Evolutionary conservation across 2,113 vertebrate species (phyloP), one percentile per base, ranked within the genome.

Genomic region (Pseudorectes ferrugineus): DNA sequence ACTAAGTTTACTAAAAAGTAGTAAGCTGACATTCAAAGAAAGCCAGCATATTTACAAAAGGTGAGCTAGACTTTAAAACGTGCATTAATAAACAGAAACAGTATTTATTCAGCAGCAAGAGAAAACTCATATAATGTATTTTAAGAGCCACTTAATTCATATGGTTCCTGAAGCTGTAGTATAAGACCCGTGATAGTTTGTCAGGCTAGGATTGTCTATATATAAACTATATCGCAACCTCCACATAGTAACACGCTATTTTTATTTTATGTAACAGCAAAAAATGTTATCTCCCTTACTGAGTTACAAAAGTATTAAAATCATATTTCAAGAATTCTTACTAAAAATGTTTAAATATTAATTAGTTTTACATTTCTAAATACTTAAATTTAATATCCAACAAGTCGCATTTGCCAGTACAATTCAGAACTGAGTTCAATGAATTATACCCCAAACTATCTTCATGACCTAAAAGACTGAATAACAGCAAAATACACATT

Each of bases 201-300:
- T 95, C 91, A 88, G 91, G 62, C 93, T 91, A 55, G 88, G 88
- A 86, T 51, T 95, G 88, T 97, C 97, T 97, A 97, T 94, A 97
- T 96, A 96, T 97, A 98, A 97, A 97, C 95, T 94, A 59, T 91
- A 97, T 95, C 49, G 12, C 94, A 97, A 93, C 87, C 85, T 91
- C 79, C 92, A 97, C 96, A 97, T 95, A 96, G 95, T 85, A 95
- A 95, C 89, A 87, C 46, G 81, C 95, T 97, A 96, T 95, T 97
- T 97, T 97, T 98, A 92, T 96, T 97, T 98, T 94, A 90, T 81
- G 43, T 90, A 93, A 96, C 74, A 94, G 91, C 59, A 95, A 96
- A 89, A 98, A 96, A 94, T 76, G 77, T 89, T 46, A 68, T 63
- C 63, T 92, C 80, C 70, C 35, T 92, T 86, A 92, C 73, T 20